These are phyloP conservation scores for Podotricha telesiphe DNA, from an alignment of 2,888 invertebrate species.

Conservation along the genomic window DNA sequence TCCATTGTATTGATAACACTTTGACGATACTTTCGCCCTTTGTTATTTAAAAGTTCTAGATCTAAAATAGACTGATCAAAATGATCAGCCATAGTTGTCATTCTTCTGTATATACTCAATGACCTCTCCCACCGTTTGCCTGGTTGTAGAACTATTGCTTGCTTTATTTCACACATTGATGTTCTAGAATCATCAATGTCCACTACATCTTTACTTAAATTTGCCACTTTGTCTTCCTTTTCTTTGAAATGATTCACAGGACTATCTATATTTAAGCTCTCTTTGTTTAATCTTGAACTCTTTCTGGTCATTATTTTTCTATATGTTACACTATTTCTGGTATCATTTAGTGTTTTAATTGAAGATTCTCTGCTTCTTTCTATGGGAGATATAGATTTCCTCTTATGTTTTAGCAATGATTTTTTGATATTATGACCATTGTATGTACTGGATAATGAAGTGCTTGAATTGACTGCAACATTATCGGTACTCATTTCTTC, in stretches of 20 bases:
- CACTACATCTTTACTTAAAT: slow-evolving; percentile 8
- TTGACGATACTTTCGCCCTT: slow-evolving; percentile 82
- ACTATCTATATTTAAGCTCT: slow-evolving; percentile 36
- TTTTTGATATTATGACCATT: neutral
- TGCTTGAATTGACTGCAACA: neutral
- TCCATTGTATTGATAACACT: slow-evolving; percentile 80
- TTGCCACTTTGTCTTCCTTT: neutral
- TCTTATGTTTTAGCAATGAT: neutral
- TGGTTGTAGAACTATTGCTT: slow-evolving; percentile 80
- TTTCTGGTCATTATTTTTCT: slow-evolving; percentile 49
- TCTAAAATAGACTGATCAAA: slow-evolving; percentile 71
- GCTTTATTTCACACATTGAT: slow-evolving; percentile 52
- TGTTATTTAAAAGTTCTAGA: slow-evolving; percentile 63
- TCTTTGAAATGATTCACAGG: neutral
- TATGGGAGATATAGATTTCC: neutral
- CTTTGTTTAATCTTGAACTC: slow-evolving; percentile 47
- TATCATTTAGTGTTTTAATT: neutral
- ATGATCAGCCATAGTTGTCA: slow-evolving; percentile 70
- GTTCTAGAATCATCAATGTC: slow-evolving; percentile 37
- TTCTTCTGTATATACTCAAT: slow-evolving; percentile 82
- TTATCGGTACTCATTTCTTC: slow-evolving; percentile 4
- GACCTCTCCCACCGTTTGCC: slow-evolving; percentile 89
- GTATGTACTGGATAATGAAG: neutral
- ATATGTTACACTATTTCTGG: neutral
- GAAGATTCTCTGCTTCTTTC: neutral